A percentile compares a stretch with the other conserved stretches of the same genome.
These are phyloP conservation scores for Schizaphis graminum DNA, from an alignment of 2,888 invertebrate genomes.

Conservation along the genomic window DNA sequence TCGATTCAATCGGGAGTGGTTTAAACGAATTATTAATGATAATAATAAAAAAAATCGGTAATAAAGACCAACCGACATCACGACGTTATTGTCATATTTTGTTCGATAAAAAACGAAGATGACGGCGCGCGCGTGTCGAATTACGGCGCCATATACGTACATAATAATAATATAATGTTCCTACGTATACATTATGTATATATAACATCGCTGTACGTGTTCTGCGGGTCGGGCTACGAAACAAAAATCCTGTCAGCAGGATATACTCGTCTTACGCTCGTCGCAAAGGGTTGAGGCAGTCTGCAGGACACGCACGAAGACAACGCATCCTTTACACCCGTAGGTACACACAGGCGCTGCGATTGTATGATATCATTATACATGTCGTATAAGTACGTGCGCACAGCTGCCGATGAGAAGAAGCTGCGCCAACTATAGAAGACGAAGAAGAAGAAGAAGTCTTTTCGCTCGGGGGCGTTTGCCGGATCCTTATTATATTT, in stretches of 20 bases:
- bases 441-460: background rate
- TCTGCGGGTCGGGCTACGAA: background rate
- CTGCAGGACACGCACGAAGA: background rate
- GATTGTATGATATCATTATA: background rate
- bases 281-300: slow-evolving; percentile 33
- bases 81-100: background rate
- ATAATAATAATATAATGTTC: background rate
- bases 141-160: background rate
- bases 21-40: background rate
- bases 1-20: background rate
- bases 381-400: background rate
- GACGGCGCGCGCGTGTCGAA: slow-evolving; percentile 24
- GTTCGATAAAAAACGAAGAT: background rate
- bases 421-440: background rate
- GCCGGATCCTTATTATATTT: slow-evolving; percentile 8
- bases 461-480: slow-evolving; percentile 18
- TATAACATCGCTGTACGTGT: background rate
- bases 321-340: background rate
- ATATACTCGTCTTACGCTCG: slow-evolving; percentile 38
- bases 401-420: background rate
- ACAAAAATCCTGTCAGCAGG: slow-evolving; percentile 2
- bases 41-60: background rate
- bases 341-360: background rate
- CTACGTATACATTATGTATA: no score
- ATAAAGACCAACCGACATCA: background rate